These are phyloP conservation scores for Ricordea florida DNA, from an alignment of 92 coral and sea anemone species.

Conservation along the genomic window DNA sequence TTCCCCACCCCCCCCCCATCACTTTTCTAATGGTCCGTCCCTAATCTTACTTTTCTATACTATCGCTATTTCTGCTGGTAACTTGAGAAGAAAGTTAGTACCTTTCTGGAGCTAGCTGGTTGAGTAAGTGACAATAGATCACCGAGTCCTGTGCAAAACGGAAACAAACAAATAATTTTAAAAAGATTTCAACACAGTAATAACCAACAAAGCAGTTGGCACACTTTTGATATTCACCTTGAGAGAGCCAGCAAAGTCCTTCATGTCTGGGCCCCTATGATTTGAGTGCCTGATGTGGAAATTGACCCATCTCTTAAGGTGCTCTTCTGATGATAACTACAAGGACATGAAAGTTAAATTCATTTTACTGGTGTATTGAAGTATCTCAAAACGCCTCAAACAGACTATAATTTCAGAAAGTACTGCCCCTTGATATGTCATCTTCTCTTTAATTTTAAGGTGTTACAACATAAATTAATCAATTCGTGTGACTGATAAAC, in stretches of 20 bases:
- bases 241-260: conserved; percentile 1
- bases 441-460: too few species aligned
- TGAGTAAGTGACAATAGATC: conserved; percentile 11
- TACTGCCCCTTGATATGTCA: too few species aligned
- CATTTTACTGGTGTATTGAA: too few species aligned
- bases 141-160: conserved; percentile 27
- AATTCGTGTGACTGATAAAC: too few species aligned
- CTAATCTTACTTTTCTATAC: too few species aligned
- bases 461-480: too few species aligned
- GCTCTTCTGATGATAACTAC: conserved; percentile 24
- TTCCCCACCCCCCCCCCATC: too few species aligned
- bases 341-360: too few species aligned
- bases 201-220: background rate
- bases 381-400: too few species aligned
- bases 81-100: background rate
- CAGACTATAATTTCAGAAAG: too few species aligned
- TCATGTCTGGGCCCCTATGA: conserved; percentile 29
- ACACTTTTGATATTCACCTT: background rate
- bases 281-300: conserved; percentile 22
- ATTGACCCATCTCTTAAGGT: conserved; percentile 35
- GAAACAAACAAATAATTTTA: background rate
- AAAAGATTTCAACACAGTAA: background rate
- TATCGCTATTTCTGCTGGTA: too few species aligned
- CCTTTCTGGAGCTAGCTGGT: conserved; percentile 35
- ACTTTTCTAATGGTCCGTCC: too few species aligned